Conservation (phyloP, 2,888 invertebrate species). For the Silvanus unidentatus region DNA sequence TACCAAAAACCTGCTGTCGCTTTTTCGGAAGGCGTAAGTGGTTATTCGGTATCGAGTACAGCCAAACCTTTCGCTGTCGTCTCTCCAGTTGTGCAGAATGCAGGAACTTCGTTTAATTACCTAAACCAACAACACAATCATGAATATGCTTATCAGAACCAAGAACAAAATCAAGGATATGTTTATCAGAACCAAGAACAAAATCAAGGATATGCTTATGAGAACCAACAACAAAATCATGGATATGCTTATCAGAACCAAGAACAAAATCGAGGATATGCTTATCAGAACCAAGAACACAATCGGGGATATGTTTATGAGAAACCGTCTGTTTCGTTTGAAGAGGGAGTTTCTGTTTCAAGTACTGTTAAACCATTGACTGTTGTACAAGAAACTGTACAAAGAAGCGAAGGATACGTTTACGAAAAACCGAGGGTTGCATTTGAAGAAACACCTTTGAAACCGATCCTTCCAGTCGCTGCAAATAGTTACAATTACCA, state of each 20-base stretch:
- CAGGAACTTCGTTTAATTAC: neutral
- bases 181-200: neutral
- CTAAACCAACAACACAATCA: neutral
- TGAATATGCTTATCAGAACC: slow-evolving; percentile 37
- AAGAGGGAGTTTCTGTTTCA: slow-evolving; percentile 11
- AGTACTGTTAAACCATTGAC: neutral
- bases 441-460: slow-evolving; percentile 35
- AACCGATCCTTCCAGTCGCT: slow-evolving; percentile 36
- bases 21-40: slow-evolving; percentile 37
- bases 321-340: slow-evolving; percentile 18
- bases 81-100: neutral
- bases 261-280: slow-evolving; percentile 1
- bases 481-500: slow-evolving; percentile 28
- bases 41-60: neutral
- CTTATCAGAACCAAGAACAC: slow-evolving; percentile 4
- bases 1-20: slow-evolving; percentile 36
- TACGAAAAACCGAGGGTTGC: slow-evolving; percentile 35
- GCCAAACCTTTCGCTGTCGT: slow-evolving; percentile 3
- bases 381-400: neutral
- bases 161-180: slow-evolving; percentile 6
- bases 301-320: slow-evolving; percentile 16
- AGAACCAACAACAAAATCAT: slow-evolving; percentile 8
- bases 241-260: neutral
- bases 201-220: slow-evolving; percentile 34
- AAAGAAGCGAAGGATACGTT: slow-evolving; percentile 33